Evolutionary conservation across 1,140 invertebrate genomes (phyloP).

Genomic region (Pararge aegeria): DNA sequence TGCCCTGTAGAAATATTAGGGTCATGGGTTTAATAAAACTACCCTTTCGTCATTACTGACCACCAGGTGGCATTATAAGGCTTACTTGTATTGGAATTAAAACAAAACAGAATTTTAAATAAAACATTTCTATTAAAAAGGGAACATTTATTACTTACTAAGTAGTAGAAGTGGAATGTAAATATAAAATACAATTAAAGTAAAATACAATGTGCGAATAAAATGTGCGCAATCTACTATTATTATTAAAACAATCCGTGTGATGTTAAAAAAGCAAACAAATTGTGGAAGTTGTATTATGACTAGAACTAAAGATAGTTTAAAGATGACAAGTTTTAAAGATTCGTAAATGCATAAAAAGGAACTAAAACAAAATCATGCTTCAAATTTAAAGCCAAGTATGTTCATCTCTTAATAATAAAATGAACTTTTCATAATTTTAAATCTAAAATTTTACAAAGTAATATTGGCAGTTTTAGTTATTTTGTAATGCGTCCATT

Average conservation of each 20-base stretch:
- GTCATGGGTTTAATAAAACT: no score
- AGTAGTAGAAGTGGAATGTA: slow-evolving; percentile 47
- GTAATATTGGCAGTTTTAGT: slow-evolving; percentile 19
- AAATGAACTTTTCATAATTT: slow-evolving; percentile 1
- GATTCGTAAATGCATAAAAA: slow-evolving; percentile 49
- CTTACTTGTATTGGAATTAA: no score
- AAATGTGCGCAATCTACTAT: slow-evolving; percentile 42
- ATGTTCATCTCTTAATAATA: neutral
- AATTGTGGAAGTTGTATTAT: slow-evolving; percentile 52
- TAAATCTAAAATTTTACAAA: slow-evolving; percentile 6
- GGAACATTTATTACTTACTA: slow-evolving; percentile 47
- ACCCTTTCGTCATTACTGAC: no score
- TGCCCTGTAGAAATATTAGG: no score
- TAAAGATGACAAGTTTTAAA: slow-evolving; percentile 11
- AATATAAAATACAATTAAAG: slow-evolving; percentile 41
- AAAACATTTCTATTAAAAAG: slow-evolving; percentile 37
- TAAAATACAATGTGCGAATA: slow-evolving; percentile 41
- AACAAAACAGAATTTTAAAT: no score
- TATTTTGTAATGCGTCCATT: slow-evolving; percentile 16
- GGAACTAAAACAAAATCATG: slow-evolving; percentile 37
- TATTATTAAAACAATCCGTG: slow-evolving; percentile 37
- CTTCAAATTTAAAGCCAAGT: neutral
- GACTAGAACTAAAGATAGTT: slow-evolving; percentile 62
- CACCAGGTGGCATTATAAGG: no score
- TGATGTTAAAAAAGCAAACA: slow-evolving; percentile 44